Evolutionary conservation across 2,888 invertebrate species (phyloP), one percentile per base, ranked within the genome.

Genomic region (Steinernema hermaphroditum): DNA sequence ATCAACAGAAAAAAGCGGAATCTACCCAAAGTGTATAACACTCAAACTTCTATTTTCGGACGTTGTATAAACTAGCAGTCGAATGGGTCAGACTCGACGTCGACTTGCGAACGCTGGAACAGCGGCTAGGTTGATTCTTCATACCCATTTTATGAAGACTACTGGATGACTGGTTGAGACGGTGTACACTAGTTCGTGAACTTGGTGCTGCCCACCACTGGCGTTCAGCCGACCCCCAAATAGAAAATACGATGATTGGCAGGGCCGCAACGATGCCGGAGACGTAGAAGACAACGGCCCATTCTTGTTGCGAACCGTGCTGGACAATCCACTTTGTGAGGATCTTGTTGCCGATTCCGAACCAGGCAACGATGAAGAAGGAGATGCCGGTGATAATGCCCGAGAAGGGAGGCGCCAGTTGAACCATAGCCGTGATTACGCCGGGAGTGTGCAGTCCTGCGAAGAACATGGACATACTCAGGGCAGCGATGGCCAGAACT

Each of bases 401-500:
- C 6, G 85, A 85, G 73, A 83, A 82, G 8, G 84, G 82, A 1
- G 85, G 85, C 8, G 84, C 85, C 32, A 85, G 72, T 73, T 85
- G 84, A 1, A 85, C 81, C 62, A 85, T 79, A 8, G 85, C 82
- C 1, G 85, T 85, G 54, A 81, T 81, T 8, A 83, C 83, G 29
- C 85, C 85, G 2, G 84, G 84, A 0, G 84, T 84, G 74, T 84
- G 84, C 43, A 84, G 76, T 4, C 82, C 85, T 27, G 85, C 85
- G 71, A 84, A 84, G 8, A 81, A 70, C 85, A 85, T 85, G 6
- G 84, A 83, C 24, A 81, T 77, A 69, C 81, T 85, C 1, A 85
- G 78, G n/a, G 80, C 78, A 57, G 79, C 74, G 8, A 85, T 80
- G 1, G 85, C 83, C 29, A 80, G 71, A 1, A 79, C 76, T 19